Evolutionary conservation across 53 echinoderm and acorn worm genomes (phyloP), one percentile per base, ranked within the genome.

Genomic region (Holothuria leucospilota): DNA sequence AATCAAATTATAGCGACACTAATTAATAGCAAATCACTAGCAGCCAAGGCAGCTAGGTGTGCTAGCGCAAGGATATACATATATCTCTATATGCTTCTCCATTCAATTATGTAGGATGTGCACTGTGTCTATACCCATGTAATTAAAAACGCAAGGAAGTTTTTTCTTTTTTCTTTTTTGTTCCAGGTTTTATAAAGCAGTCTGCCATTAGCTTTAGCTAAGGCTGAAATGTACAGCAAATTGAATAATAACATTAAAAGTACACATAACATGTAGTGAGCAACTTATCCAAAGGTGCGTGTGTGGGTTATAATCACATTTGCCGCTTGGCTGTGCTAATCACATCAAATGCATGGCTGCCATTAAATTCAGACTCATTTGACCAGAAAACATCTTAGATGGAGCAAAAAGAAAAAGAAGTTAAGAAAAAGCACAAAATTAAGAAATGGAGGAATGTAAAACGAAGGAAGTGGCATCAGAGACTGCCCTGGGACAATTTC

Each of bases 161-260:
- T 56, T 56, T 80, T 80, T 80, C 53, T 29, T 30, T 67, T 67
- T 15, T 13, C 7, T 23, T 30, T 67, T 27, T 53, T 51, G 25
- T 29, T 29, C 59, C 80, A 5, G 29, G 80, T 59, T 61, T 80
- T 80, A 80, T 80, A 80, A 80, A 80, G 59, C 80, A 80, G 80
- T 80, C 80, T 80, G 80, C 80, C 80, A 80, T 80, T 80, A 80
- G 75, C 75, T 75, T 49, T 25, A 75, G 75, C 75, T 75, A 75
- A 75, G 52, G 80, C 56, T 38, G 80, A 61, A 80, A 80, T 80
- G 80, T 80, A 80, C 80, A 59, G 80, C 84, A 83, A 83, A 83
- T 83, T 83, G 84, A 83, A 83, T 83, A 83, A 83, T 83, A 83
- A 83, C 84, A 83, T 83, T 83, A 83, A 83, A 83, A 83, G 84